phyloP scores from a whole-genome alignment of 2,888 invertebrate genomes.

The Mesoligia furuncula region DNA sequence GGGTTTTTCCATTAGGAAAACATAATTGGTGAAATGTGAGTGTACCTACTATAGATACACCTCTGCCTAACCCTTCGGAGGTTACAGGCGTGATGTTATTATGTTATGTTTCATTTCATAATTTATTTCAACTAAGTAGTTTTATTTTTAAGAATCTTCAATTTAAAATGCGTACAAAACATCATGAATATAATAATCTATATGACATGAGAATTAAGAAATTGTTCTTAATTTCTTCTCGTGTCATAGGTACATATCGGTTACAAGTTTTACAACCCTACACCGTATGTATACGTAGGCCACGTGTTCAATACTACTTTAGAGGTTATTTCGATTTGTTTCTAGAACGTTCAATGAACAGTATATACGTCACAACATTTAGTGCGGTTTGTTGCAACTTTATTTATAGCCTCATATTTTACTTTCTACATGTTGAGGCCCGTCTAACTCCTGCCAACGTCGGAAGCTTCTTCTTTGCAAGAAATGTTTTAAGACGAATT shows the following conservation, averaged over 20 bases:
- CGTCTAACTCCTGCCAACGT: slow-evolving; percentile 81
- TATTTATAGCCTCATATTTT: slow-evolving; percentile 72
- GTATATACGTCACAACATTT: slow-evolving; percentile 50
- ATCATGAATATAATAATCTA: not conserved
- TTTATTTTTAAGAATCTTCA: not conserved
- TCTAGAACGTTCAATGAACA: slow-evolving; percentile 44
- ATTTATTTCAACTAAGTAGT: not conserved
- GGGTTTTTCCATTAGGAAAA: not conserved
- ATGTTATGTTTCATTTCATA: not conserved
- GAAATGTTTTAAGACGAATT: slow-evolving; percentile 87
- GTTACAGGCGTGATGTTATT: not conserved
- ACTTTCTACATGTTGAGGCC: slow-evolving; percentile 75
- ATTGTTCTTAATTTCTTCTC: not conserved
- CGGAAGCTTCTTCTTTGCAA: slow-evolving; percentile 83
- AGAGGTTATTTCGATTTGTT: slow-evolving; percentile 9
- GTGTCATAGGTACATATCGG: not conserved
- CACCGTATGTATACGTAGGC: not conserved
- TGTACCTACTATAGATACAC: not conserved
- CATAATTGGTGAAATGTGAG: not conserved
- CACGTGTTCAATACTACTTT: not conserved
- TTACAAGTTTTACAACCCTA: not conserved
- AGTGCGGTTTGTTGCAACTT: slow-evolving; percentile 64
- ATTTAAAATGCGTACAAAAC: not conserved
- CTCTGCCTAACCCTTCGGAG: not conserved
- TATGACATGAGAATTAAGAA: not conserved